Percentiles rank a stretch among this genome's conserved stretches.
Conservation (phyloP, 2,888 invertebrate genomes). For the Mamestra brassicae region DNA sequence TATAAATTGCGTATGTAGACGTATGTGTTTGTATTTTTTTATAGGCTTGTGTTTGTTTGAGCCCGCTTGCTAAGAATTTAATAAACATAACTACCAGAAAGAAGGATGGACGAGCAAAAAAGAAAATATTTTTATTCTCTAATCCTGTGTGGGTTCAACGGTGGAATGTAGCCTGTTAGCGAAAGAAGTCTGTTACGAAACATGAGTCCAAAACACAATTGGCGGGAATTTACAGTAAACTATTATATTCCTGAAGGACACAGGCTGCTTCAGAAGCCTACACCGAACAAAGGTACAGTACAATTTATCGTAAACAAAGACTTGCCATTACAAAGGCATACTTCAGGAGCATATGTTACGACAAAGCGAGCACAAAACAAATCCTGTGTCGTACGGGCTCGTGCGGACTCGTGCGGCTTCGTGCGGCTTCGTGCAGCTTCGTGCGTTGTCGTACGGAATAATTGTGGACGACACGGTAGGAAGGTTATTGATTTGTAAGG, state of each 20-base stretch:
- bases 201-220: neutral
- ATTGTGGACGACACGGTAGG: conserved; percentile 22
- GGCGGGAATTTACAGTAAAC: conserved; percentile 3
- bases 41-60: too few species aligned
- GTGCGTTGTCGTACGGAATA: conserved; percentile 20
- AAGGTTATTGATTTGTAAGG: conserved; percentile 54
- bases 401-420: conserved; percentile 6
- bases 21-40: too few species aligned
- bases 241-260: conserved; percentile 12
- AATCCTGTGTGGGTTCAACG: too few species aligned
- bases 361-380: conserved; percentile 30
- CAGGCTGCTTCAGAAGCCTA: neutral
- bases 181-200: neutral
- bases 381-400: conserved; percentile 20
- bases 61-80: too few species aligned
- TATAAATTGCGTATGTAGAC: too few species aligned
- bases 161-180: neutral
- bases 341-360: conserved; percentile 23
- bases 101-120: neutral
- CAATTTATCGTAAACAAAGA: conserved; percentile 51
- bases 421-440: neutral
- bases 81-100: too few species aligned
- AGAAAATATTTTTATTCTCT: too few species aligned
- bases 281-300: conserved; percentile 24
- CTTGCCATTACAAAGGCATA: conserved; percentile 37